Base-by-base conservation (phyloP, 2,888 invertebrate genomes). In the Phania funesta region DNA sequence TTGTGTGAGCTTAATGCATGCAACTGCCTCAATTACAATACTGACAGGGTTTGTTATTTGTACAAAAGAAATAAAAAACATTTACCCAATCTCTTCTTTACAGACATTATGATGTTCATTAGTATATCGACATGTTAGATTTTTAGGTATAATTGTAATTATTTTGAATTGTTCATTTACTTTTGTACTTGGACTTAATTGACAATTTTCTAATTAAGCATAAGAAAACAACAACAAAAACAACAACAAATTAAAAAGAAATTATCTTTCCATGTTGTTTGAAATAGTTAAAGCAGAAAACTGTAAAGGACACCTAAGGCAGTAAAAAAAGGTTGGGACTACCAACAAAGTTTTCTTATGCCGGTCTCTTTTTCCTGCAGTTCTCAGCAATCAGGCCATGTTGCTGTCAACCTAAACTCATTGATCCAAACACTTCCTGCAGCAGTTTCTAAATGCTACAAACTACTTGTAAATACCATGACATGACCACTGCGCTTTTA, bases 141-240 rank as follows among this genome's bases (percentile, higher is more conserved):
- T 29, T 65, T 26, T 35, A 16, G 3, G 16, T 16, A 24, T 8
- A 16, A 8, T 54, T 52, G 54, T 54, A 54, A 24, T 64, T 44
- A 35, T 58, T 65, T 56, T 44, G 26, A 56, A 65, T 58, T 71
- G 71, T 65, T 71, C 48, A 58, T 56, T 71, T 54, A 64, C 54
- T 38, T 56, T 48, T 26, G 26, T 54, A 75, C 74, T 65, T 48
- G n/a, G 18, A 60, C 44, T 65, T 68, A 73, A 77, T 81, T 81
- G 81, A 77, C 81, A 81, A 77, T 81, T 81, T 73, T 81, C 73
- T 81, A 68, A 81, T 81, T 76, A 76, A 62, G 58, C 50, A 35
- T 9, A 35, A 35, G 41, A 41, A 16, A 35, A 3, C 16, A 16
- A 1, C 16, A 44, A 54, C 41, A 29, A 56, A n/a, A 54, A 22